A percentile compares a stretch with the other conserved stretches of the same genome.
These are phyloP conservation scores for Bombus turneri DNA, from an alignment of 1,140 invertebrate genomes.

Conservation along the genomic window DNA sequence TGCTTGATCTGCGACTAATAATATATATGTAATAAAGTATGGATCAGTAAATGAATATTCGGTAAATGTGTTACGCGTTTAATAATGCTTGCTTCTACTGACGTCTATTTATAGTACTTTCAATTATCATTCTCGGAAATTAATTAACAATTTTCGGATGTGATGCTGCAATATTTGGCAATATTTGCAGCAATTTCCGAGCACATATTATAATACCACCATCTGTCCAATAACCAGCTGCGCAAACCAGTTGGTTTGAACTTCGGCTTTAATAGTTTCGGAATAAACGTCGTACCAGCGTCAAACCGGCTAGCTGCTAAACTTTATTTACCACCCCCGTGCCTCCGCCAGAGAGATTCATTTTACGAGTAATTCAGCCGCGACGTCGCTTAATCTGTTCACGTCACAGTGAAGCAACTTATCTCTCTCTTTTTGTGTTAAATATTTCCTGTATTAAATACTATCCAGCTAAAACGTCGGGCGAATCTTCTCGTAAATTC, in stretches of 20 bases:
- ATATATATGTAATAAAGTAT: background rate
- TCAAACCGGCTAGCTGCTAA: conserved; percentile 65
- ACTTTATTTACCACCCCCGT: conserved; percentile 72
- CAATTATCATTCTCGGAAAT: conserved; percentile 32
- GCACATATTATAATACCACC: conserved; percentile 53
- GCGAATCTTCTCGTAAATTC: background rate
- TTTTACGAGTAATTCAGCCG: conserved; percentile 72
- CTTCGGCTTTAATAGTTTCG: conserved; percentile 64
- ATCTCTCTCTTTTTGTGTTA: background rate
- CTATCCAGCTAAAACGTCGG: background rate
- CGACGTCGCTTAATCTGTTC: conserved; percentile 61
- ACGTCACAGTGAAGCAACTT: conserved; percentile 26
- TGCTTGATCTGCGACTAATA: no score
- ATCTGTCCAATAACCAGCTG: conserved; percentile 56
- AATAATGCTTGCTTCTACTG: background rate
- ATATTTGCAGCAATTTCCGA: conserved; percentile 54
- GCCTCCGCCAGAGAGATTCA: conserved; percentile 48
- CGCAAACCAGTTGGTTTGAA: conserved; percentile 47
- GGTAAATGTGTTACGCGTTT: no score
- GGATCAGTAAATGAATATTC: no score
- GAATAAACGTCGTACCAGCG: conserved; percentile 68
- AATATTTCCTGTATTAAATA: conserved; percentile 27
- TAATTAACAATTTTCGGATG: conserved; percentile 49
- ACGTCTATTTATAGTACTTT: conserved; percentile 1
- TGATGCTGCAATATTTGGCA: conserved; percentile 40